Base-by-base conservation (phyloP, 1,140 invertebrate species). In the Metopolophium dirhodum region DNA sequence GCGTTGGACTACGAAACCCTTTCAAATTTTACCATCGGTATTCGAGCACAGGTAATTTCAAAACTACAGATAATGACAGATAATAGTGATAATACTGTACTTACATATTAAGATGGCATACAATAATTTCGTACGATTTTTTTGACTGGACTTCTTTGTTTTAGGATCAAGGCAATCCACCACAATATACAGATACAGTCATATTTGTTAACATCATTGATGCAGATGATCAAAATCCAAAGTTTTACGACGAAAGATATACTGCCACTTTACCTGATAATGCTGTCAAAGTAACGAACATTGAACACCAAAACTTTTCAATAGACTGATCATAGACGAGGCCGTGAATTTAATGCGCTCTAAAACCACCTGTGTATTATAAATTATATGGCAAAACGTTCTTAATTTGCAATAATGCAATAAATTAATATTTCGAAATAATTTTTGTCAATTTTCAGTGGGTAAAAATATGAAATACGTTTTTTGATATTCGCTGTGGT, bases 141-240 rank as follows among this genome's bases (percentile, higher is more conserved):
- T 45, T 20, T 45, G 4, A 77, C 6, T 88, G 47, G 8, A 35
- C 18, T 51, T 51, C 9, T 91, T 87, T 92, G 49, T 94, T 57
- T 93, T 94, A 96, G 96, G 98, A 99, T 95, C 97, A 98, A 95
- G 98, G 98, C 47, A 96, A 96, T 94, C 98, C 98, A 23, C 97
- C 98, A 0, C 96, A 96, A 94, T 96, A 96, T 94, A 97, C 97
- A 49, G 97, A 97, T 94, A 98, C 98, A 1, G 95, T 96, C 45
- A 96, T 99, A 22, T 96, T 96, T 1, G 97, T 99, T 0, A 96
- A 98, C 93, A 97, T 99, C 7, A 96, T 98, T 11, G 98, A 99
- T 95, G 98, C 98, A 0, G 98, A 99, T 95, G 98, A 99, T 95
- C 98, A 99, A 95, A 99, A 99, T 96, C 98, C 98, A 8, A 94